Conservation (phyloP, 2,888 invertebrate species). For the Dasysyrphus albostriatus region DNA sequence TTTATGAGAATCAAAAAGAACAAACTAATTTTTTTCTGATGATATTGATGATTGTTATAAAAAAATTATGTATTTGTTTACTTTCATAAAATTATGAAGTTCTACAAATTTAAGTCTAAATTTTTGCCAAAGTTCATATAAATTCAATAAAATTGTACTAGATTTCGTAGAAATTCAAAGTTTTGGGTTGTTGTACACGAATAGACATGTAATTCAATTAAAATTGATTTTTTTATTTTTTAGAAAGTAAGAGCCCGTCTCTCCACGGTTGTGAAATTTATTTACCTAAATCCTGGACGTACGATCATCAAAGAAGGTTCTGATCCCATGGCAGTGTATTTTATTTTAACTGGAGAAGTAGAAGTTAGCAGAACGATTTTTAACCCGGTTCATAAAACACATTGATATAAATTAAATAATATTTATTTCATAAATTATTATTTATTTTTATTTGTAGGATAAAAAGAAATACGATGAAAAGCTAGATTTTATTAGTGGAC, state of each 20-base stretch:
- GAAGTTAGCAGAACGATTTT: conserved; percentile 77
- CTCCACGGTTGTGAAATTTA: conserved; percentile 87
- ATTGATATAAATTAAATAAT: neutral
- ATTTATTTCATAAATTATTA: neutral
- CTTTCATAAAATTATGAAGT: no score
- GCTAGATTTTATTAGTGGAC: conserved; percentile 78
- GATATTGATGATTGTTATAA: no score
- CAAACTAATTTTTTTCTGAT: neutral
- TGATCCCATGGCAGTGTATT: conserved; percentile 86
- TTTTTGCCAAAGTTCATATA: no score
- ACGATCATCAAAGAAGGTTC: conserved; percentile 87
- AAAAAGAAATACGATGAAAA: conserved; percentile 65
- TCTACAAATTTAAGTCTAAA: no score
- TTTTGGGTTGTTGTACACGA: no score
- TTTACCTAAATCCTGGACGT: conserved; percentile 86
- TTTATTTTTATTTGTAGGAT: conserved; percentile 23
- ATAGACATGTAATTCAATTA: no score
- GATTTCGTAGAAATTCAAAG: no score
- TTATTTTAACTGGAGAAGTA: conserved; percentile 87
- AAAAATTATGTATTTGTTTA: no score
- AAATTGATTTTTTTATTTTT: conserved; percentile 41
- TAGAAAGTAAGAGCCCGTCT: conserved; percentile 87
- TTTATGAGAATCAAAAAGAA: neutral
- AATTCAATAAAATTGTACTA: no score
- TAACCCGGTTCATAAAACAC: conserved; percentile 78